Base-by-base conservation (phyloP, 2,113 vertebrate genomes). In the Hydrochoerus hydrochaeris region DNA sequence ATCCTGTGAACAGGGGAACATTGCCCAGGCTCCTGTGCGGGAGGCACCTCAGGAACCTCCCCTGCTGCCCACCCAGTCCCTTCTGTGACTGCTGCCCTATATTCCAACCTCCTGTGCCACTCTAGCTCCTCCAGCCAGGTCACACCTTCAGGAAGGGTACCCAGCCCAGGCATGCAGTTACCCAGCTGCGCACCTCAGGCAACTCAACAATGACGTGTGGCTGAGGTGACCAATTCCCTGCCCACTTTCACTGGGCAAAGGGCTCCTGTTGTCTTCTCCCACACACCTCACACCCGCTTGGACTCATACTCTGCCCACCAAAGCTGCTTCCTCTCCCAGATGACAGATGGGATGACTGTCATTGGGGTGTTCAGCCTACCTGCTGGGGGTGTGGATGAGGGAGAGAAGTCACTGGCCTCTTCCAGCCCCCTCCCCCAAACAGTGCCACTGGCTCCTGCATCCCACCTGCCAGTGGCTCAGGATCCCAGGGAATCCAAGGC, bases 161-260 rank as follows among this genome's bases (percentile, higher is more conserved):
- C 46, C 16, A n/a, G 24, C 46, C 44, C n/a, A 4, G 65, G 28
- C 9, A 20, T 9, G 78, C 4, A 0, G 32, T 26, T 46, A 4
- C 24, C 4, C 3, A 20, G 49, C 1, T 0, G 4, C 9, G 7
- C 24, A 0, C 11, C 11, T 17, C 16, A 8, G 19, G 35, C 16
- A 41, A 14, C 44, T 24, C 62, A 9, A 4, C 7, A 0, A 3
- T 11, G 62, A 35, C 1, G 1, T 20, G 41, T 7, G 62, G 62
- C 30, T 13, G 16, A 1, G 32, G 20, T 3, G 7, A 52, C 38
- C 14, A 32, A 54, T 35, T 78, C 83, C 83, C 52, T 38, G 38
- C 14, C 81, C 57, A 19, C 49, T 60, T 71, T 62, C 28, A 38
- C 54, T 0, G 1, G 57, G 81, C 38, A 83, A 54, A 73, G 30